A percentile compares a stretch with the other conserved stretches of the same genome.
Evolutionary conservation across 2,888 invertebrate genomes (phyloP).

Genomic region (Acanthacorydalis orientalis): DNA sequence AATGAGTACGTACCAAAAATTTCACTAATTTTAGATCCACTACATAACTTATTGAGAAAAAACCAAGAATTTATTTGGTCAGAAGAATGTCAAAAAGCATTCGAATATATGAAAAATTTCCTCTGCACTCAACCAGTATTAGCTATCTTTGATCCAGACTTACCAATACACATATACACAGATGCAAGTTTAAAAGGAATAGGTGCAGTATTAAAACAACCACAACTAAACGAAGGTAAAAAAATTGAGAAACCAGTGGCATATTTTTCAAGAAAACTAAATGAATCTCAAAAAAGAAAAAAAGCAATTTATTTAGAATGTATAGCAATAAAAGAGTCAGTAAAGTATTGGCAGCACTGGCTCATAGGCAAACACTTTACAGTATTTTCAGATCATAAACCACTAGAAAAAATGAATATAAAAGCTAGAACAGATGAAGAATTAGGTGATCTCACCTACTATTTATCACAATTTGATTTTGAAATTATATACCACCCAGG

Average conservation of each 20-base stretch:
- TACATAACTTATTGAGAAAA: slow-evolving; percentile 11
- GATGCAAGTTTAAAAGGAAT: slow-evolving; percentile 13
- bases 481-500: slow-evolving; percentile 11
- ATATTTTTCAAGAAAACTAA: slow-evolving; percentile 9
- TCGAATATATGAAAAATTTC: slow-evolving; percentile 8
- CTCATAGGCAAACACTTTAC: slow-evolving; percentile 7
- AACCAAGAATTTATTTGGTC: slow-evolving; percentile 10
- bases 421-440: slow-evolving; percentile 12
- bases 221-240: slow-evolving; percentile 3
- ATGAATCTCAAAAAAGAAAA: slow-evolving; percentile 10
- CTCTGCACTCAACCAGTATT: slow-evolving; percentile 12
- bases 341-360: slow-evolving; percentile 10
- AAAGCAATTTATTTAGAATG: slow-evolving; percentile 10
- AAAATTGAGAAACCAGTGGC: slow-evolving; percentile 8
- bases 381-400: slow-evolving; percentile 10
- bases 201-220: slow-evolving; percentile 13
- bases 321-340: slow-evolving; percentile 9
- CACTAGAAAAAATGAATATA: slow-evolving; percentile 10
- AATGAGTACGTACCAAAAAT: slow-evolving; percentile 9
- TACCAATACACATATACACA: slow-evolving; percentile 11
- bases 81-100: slow-evolving; percentile 9
- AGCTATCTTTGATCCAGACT: slow-evolving; percentile 11
- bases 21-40: slow-evolving; percentile 9
- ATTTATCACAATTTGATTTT: slow-evolving; percentile 12
- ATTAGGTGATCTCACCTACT: slow-evolving; percentile 10